These are phyloP conservation scores for Drosophila virilis DNA, from an alignment of 1,140 invertebrate species.

Conservation along the genomic window DNA sequence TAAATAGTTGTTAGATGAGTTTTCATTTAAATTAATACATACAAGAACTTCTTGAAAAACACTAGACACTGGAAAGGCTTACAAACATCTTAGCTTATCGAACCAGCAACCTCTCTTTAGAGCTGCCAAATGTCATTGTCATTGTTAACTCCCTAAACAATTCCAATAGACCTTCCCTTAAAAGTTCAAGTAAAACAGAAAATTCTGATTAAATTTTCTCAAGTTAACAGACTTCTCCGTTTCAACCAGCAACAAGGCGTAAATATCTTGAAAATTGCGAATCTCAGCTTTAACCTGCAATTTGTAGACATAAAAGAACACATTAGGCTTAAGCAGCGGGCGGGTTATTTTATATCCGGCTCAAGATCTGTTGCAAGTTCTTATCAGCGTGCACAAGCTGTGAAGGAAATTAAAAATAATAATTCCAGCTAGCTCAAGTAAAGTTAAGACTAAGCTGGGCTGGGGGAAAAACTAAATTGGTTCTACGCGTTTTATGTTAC, in stretches of 20 bases:
- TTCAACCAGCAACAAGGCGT: neutral
- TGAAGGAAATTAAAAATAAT: conserved; percentile 72
- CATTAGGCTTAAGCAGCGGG: conserved; percentile 11
- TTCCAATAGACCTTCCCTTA: too few relatives aligned
- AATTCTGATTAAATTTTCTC: too few relatives aligned
- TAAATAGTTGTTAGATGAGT: too few relatives aligned
- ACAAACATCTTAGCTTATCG: too few relatives aligned
- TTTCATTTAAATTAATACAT: too few relatives aligned
- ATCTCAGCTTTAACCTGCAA: conserved; percentile 1
- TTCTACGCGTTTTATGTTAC: conserved; percentile 31
- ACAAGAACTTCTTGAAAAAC: too few relatives aligned
- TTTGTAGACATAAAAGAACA: neutral
- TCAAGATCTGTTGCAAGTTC: conserved; percentile 18
- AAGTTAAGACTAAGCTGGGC: conserved; percentile 3
- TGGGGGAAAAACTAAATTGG: conserved; percentile 1
- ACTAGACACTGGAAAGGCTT: too few relatives aligned
- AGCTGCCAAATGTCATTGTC: too few relatives aligned
- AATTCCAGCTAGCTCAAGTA: conserved; percentile 21
- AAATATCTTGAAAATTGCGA: neutral
- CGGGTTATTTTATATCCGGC: conserved; percentile 10
- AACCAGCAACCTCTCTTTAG: too few relatives aligned
- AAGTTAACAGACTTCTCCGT: neutral
- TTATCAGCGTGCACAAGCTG: conserved; percentile 34
- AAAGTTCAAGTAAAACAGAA: too few relatives aligned
- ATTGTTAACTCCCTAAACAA: too few relatives aligned